These are phyloP conservation scores for Cyanoliseus patagonus DNA, from an alignment of 2,113 vertebrate genomes.

Conservation along the genomic window DNA sequence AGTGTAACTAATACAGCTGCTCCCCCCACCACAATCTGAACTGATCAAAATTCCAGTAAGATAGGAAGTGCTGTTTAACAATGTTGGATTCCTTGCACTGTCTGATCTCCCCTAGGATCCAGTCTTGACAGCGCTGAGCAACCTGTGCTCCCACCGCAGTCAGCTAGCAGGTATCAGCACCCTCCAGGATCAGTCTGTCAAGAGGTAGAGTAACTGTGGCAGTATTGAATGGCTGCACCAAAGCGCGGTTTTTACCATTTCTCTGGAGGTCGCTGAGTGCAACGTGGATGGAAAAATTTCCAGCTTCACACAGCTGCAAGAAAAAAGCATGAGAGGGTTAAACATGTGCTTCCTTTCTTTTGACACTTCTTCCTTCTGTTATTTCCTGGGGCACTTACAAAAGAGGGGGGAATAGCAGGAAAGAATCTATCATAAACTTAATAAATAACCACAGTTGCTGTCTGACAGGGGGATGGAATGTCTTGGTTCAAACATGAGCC, in stretches of 20 bases:
- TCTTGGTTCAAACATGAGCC: background rate
- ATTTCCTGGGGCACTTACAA: background rate
- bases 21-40: background rate
- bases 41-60: background rate
- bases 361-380: background rate
- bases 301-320: constrained; percentile 86
- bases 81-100: background rate
- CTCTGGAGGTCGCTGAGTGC: constrained; percentile 78
- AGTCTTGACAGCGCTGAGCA: background rate
- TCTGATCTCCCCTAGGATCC: background rate
- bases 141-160: background rate
- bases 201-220: background rate
- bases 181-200: background rate
- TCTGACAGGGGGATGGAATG: background rate
- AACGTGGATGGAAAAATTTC: constrained; percentile 88
- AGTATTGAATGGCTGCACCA: background rate
- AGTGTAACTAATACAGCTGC: background rate
- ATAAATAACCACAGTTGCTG: background rate
- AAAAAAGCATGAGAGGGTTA: constrained; percentile 14
- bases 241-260: constrained; percentile 75
- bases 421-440: background rate
- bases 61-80: background rate
- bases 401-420: background rate
- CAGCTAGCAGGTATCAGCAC: background rate
- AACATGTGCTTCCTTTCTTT: background rate